Evolutionary conservation across 1,140 invertebrate species (phyloP).

Genomic region (Cecropterus lyciades): DNA sequence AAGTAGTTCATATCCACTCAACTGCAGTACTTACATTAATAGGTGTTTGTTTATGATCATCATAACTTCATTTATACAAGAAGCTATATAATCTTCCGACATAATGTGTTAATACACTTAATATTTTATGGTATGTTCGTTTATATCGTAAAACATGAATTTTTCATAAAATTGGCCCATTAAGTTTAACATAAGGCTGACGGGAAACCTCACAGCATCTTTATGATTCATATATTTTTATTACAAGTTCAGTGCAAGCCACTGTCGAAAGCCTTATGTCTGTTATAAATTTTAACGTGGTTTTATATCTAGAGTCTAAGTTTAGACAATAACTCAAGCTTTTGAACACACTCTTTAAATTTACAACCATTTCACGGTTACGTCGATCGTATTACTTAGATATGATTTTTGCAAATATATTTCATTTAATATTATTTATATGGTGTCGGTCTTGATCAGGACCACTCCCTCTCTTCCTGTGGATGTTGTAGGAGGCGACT

Average conservation of each 20-base stretch:
- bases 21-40: no score
- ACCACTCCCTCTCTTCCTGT: no score
- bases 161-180: constrained; percentile 23
- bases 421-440: no score
- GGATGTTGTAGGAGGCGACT: no score
- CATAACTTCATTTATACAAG: background rate
- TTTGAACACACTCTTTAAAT: background rate
- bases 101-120: constrained; percentile 6
- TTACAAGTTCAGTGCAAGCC: constrained; percentile 8
- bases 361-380: background rate
- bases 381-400: background rate
- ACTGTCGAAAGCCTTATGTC: constrained; percentile 9
- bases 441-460: no score
- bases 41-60: no score
- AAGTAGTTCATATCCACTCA: no score
- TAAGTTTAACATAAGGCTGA: constrained; percentile 13
- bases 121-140: constrained; percentile 2
- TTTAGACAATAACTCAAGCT: background rate
- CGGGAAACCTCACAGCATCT: constrained; percentile 10
- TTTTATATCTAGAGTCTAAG: constrained; percentile 9
- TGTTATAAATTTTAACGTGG: constrained; percentile 7
- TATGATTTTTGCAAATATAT: background rate
- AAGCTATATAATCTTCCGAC: background rate
- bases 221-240: constrained; percentile 30
- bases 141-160: constrained; percentile 11